Evolutionary conservation across 2,113 vertebrate species (phyloP).

Genomic region (Hemicordylus capensis): DNA sequence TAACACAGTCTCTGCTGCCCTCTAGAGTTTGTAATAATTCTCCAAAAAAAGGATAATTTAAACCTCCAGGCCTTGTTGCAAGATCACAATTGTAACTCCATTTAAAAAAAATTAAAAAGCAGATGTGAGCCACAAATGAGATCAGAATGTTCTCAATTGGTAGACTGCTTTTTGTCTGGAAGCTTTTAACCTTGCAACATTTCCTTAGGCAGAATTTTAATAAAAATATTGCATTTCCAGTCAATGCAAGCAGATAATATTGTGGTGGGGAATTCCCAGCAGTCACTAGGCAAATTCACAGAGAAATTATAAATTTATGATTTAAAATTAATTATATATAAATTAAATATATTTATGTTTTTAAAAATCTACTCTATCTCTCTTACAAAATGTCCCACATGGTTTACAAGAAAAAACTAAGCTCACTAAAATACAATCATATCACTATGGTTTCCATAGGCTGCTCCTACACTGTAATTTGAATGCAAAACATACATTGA

Average conservation of each 20-base stretch:
- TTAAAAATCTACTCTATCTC: too few species aligned
- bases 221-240: neutral
- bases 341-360: neutral
- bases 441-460: too few species aligned
- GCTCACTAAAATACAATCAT: too few species aligned
- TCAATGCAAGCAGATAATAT: neutral
- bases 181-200: neutral
- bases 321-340: neutral
- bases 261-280: neutral
- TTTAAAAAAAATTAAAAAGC: neutral
- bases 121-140: neutral
- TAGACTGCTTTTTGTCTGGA: neutral
- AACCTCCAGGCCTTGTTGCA: neutral
- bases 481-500: neutral
- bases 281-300: neutral
- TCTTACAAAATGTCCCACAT: too few species aligned
- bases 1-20: constrained; percentile 65
- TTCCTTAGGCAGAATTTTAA: neutral
- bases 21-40: constrained; percentile 20
- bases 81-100: neutral
- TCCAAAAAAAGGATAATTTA: neutral
- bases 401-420: too few species aligned
- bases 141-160: neutral
- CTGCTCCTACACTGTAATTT: too few species aligned
- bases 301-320: too few species aligned